Conservation (phyloP, 2,888 invertebrate genomes). For the Thera britannica region DNA sequence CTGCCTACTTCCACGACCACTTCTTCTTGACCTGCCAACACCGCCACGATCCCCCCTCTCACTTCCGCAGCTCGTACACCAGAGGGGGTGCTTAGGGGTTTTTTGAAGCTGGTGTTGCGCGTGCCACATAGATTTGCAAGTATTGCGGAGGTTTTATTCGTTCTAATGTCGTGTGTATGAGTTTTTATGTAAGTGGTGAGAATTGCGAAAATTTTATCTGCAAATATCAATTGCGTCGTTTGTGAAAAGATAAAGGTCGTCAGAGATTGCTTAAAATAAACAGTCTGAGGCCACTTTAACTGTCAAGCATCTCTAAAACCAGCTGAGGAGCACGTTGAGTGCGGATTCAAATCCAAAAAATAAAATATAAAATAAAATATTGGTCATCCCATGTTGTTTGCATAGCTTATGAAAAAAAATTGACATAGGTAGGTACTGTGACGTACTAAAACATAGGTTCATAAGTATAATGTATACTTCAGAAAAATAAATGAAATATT, state of each 20-base stretch:
- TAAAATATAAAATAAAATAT: too few relatives aligned
- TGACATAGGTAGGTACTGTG: too few relatives aligned
- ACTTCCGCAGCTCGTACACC: slow-evolving; percentile 11
- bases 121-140: slow-evolving; percentile 58
- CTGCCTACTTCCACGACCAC: slow-evolving; percentile 69
- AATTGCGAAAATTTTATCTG: slow-evolving; percentile 32
- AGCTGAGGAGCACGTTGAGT: too few relatives aligned
- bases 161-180: slow-evolving; percentile 50
- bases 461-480: too few relatives aligned
- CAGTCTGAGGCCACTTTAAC: too few relatives aligned
- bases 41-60: slow-evolving; percentile 27
- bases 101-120: slow-evolving; percentile 44
- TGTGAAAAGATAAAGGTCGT: slow-evolving; percentile 3
- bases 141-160: slow-evolving; percentile 69
- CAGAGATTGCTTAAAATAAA: background rate
- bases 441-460: too few relatives aligned
- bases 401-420: too few relatives aligned
- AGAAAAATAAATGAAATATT: too few relatives aligned
- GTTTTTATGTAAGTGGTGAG: slow-evolving; percentile 41
- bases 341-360: too few relatives aligned
- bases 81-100: slow-evolving; percentile 48
- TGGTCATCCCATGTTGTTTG: too few relatives aligned
- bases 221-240: slow-evolving; percentile 12
- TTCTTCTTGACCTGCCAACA: slow-evolving; percentile 49
- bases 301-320: too few relatives aligned